These are phyloP conservation scores for Tridacna crocea DNA, from an alignment of 2,888 invertebrate genomes.

Conservation along the genomic window DNA sequence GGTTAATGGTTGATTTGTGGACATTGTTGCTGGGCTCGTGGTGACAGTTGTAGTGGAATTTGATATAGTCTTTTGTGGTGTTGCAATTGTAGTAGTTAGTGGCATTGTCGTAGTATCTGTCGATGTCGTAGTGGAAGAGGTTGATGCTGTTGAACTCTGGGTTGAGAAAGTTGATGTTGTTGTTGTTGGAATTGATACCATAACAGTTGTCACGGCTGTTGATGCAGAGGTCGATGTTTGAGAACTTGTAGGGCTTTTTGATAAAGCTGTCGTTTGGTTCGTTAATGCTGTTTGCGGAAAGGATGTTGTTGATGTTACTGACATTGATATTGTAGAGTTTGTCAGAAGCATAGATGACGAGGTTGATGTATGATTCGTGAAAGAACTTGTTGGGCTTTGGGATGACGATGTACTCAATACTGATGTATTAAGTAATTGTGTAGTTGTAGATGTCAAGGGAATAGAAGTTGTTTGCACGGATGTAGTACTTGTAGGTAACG, in stretches of 20 bases:
- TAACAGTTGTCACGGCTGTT: neutral
- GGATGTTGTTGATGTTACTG: too few relatives aligned
- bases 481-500: too few relatives aligned
- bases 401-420: too few relatives aligned
- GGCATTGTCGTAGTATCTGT: neutral
- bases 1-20: neutral
- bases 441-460: too few relatives aligned
- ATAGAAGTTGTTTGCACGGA: too few relatives aligned
- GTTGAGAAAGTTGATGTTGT: neutral
- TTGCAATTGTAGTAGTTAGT: neutral
- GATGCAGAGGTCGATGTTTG: neutral
- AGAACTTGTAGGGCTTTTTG: too few relatives aligned
- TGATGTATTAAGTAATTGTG: too few relatives aligned
- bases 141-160: neutral
- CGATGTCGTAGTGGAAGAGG: neutral
- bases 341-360: too few relatives aligned
- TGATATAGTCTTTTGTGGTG: neutral
- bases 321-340: neutral
- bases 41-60: neutral
- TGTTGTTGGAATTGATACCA: neutral
- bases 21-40: neutral
- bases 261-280: too few relatives aligned
- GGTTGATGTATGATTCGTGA: too few relatives aligned
- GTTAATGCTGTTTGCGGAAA: too few relatives aligned
- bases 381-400: too few relatives aligned